Conservation (phyloP, 1,140 invertebrate species). For the Drosophila truncata region DNA sequence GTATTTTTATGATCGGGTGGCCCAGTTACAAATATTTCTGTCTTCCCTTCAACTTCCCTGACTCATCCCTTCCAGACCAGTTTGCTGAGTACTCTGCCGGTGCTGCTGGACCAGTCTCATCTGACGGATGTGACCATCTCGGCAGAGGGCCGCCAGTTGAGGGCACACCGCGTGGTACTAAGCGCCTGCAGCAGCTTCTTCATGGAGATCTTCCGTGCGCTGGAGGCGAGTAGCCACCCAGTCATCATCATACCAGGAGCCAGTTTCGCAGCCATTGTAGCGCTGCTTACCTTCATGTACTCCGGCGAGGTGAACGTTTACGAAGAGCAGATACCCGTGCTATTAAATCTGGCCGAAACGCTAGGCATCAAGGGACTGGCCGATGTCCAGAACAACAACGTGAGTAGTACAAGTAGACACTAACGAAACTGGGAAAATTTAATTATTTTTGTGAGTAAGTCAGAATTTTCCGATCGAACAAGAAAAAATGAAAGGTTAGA, state of each 20-base stretch:
- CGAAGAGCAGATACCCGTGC: slow-evolving; percentile 91
- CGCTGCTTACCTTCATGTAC: slow-evolving; percentile 96
- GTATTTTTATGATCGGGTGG: slow-evolving; percentile 62
- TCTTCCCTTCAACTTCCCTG: slow-evolving; percentile 5
- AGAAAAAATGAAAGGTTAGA: too few relatives aligned
- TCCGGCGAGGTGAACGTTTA: slow-evolving; percentile 95
- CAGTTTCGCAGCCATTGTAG: slow-evolving; percentile 91
- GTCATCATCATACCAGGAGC: slow-evolving; percentile 94
- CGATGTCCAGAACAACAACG: slow-evolving; percentile 89
- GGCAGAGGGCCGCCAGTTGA: slow-evolving; percentile 91
- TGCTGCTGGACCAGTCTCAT: slow-evolving; percentile 92
- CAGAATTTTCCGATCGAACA: neutral
- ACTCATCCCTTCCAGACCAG: slow-evolving; percentile 87
- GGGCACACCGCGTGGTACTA: slow-evolving; percentile 94
- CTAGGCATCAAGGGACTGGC: slow-evolving; percentile 94
- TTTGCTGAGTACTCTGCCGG: slow-evolving; percentile 92
- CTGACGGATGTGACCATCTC: slow-evolving; percentile 96
- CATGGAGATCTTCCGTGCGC: slow-evolving; percentile 92
- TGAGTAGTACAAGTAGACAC: slow-evolving; percentile 83
- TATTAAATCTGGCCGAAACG: slow-evolving; percentile 93
- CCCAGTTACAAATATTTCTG: slow-evolving; percentile 31
- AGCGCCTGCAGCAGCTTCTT: slow-evolving; percentile 97
- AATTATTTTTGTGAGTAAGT: neutral
- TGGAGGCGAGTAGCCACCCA: slow-evolving; percentile 91
- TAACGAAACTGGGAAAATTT: neutral